These are phyloP conservation scores for Agriotes lineatus DNA, from an alignment of 2,888 invertebrate genomes.

Conservation along the genomic window DNA sequence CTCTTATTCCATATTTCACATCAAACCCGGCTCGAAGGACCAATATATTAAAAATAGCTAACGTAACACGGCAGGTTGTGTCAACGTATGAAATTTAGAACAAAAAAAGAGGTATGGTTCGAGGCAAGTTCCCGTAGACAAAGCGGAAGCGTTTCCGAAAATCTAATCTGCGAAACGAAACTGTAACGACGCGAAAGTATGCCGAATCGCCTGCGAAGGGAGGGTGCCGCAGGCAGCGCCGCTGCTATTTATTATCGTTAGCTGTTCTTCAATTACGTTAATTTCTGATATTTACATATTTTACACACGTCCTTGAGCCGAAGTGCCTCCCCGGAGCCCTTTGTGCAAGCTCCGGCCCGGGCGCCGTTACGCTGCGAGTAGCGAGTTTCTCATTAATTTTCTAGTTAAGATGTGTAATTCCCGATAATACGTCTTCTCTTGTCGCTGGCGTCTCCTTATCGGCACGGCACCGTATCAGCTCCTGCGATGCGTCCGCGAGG, in stretches of 20 bases:
- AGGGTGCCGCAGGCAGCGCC: background rate
- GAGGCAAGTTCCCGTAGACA: too few relatives aligned
- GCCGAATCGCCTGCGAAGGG: too few relatives aligned
- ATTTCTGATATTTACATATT: constrained; percentile 7
- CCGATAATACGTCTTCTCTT: constrained; percentile 32
- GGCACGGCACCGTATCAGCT: background rate
- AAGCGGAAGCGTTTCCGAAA: too few relatives aligned
- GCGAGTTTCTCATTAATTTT: constrained; percentile 36
- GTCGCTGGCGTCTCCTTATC: constrained; percentile 27
- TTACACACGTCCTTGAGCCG: background rate
- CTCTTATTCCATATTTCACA: too few relatives aligned
- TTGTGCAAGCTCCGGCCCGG: constrained; percentile 13
- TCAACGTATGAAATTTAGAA: too few relatives aligned
- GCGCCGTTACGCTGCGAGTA: constrained; percentile 10
- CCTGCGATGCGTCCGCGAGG: constrained; percentile 8
- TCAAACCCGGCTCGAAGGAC: too few relatives aligned
- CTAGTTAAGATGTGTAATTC: constrained; percentile 33
- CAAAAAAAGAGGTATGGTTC: too few relatives aligned
- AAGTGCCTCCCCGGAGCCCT: constrained; percentile 1
- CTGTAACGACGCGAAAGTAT: too few relatives aligned
- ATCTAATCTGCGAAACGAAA: too few relatives aligned
- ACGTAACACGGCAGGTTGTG: too few relatives aligned
- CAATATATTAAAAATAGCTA: too few relatives aligned
- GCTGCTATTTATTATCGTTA: background rate
- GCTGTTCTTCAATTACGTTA: constrained; percentile 1